phyloP scores from a whole-genome alignment of 2,888 invertebrate species.

The Chloroclysta siterata region DNA sequence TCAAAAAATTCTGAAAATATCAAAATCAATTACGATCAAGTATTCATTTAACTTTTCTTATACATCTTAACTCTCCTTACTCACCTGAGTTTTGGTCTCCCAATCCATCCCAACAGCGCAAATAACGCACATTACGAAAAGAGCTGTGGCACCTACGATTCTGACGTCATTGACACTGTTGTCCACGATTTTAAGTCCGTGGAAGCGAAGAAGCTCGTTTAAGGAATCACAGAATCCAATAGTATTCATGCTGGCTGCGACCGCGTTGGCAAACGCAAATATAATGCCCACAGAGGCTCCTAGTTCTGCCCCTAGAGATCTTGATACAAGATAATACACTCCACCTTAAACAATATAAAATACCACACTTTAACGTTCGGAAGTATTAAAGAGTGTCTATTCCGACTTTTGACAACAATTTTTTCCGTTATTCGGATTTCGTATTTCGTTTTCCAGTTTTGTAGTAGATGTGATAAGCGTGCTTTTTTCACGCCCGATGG shows the following conservation, averaged over 20 bases:
- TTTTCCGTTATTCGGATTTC: no score
- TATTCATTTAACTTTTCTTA: not conserved
- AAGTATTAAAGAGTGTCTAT: no score
- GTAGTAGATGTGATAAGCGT: no score
- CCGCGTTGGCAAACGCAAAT: constrained; percentile 98
- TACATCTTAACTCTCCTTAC: not conserved
- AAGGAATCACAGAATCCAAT: constrained; percentile 98
- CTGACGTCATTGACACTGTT: constrained; percentile 89
- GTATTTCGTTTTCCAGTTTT: no score
- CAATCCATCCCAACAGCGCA: constrained; percentile 98
- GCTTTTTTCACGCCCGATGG: no score
- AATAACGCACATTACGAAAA: constrained; percentile 91
- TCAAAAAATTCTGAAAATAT: constrained; percentile 88
- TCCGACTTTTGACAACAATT: no score
- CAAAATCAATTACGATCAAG: not conserved
- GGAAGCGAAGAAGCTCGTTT: constrained; percentile 88
- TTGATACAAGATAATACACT: constrained; percentile 97
- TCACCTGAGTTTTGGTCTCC: constrained; percentile 94
- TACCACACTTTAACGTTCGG: no score
- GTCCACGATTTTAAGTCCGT: constrained; percentile 90
- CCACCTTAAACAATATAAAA: constrained; percentile 86
- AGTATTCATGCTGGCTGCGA: constrained; percentile 97
- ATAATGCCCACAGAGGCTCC: constrained; percentile 98
- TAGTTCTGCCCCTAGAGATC: constrained; percentile 97
- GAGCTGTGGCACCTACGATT: constrained; percentile 91